Conservation (phyloP, 2,888 invertebrate species). For the Apamea crenata region DNA sequence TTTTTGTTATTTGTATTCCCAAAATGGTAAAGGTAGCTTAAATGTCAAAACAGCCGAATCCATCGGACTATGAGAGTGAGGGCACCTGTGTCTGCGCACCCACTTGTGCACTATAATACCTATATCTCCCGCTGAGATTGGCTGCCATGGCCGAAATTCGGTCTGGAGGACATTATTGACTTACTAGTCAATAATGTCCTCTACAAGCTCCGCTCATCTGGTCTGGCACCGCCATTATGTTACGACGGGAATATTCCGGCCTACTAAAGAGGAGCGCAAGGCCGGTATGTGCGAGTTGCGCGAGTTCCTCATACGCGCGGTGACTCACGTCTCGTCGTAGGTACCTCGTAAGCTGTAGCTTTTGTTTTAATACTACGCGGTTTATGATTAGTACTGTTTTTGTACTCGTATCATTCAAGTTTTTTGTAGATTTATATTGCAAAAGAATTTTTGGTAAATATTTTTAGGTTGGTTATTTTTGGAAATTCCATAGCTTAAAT, state of each 20-base stretch:
- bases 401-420: constrained; percentile 37
- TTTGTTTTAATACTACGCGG: constrained; percentile 13
- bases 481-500: too few relatives aligned
- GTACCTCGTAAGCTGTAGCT: background rate
- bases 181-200: too few relatives aligned
- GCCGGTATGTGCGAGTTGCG: constrained; percentile 32
- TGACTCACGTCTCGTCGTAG: constrained; percentile 39
- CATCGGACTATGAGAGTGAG: too few relatives aligned
- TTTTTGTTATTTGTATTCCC: too few relatives aligned
- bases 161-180: background rate
- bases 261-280: constrained; percentile 55
- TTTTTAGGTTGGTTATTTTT: background rate
- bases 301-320: constrained; percentile 55
- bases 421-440: background rate
- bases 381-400: constrained; percentile 19
- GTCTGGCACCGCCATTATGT: constrained; percentile 18
- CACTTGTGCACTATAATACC: too few relatives aligned
- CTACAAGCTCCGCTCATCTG: constrained; percentile 26
- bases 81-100: too few relatives aligned
- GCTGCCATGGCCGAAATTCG: too few relatives aligned
- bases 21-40: too few relatives aligned
- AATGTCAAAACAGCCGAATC: too few relatives aligned
- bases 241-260: constrained; percentile 36
- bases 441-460: background rate
- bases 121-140: too few relatives aligned